Evolutionary conservation across 2,113 vertebrate genomes (phyloP).

Genomic region (Spizaetus ornatus): DNA sequence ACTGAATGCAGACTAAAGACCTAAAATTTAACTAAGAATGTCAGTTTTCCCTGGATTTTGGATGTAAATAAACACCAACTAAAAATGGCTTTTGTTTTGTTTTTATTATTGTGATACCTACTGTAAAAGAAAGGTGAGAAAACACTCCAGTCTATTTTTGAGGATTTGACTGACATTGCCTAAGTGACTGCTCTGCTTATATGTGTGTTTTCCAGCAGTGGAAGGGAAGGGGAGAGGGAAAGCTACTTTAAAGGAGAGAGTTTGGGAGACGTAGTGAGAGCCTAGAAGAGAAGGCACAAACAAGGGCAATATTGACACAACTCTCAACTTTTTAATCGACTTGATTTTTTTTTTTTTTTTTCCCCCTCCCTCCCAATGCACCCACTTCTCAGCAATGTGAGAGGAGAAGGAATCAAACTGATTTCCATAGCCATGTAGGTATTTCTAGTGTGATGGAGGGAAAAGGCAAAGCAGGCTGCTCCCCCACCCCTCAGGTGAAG

Average conservation of each 20-base stretch:
- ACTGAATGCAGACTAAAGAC: neutral
- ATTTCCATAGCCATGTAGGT: neutral
- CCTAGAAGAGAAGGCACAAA: neutral
- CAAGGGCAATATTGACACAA: neutral
- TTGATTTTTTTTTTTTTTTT: neutral
- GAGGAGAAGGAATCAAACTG: neutral
- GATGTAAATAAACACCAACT: neutral
- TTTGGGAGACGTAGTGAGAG: neutral
- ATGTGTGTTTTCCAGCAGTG: neutral
- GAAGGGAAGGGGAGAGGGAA: neutral
- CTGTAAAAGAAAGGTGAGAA: neutral
- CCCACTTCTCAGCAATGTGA: neutral
- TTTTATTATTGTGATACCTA: neutral
- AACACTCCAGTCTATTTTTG: neutral
- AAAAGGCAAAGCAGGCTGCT: neutral
- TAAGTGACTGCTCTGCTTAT: neutral
- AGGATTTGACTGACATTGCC: neutral
- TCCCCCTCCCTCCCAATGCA: fast-evolving
- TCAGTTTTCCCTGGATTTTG: neutral
- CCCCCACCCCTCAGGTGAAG: neutral
- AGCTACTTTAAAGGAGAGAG: neutral
- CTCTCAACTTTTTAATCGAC: neutral
- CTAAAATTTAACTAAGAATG: neutral
- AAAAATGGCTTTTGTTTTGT: neutral
- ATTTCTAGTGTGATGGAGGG: neutral